A percentile compares a stretch with the other conserved stretches of the same genome.
These are phyloP conservation scores for Nemotelus pantherinus DNA, from an alignment of 2,888 invertebrate species.

Conservation along the genomic window DNA sequence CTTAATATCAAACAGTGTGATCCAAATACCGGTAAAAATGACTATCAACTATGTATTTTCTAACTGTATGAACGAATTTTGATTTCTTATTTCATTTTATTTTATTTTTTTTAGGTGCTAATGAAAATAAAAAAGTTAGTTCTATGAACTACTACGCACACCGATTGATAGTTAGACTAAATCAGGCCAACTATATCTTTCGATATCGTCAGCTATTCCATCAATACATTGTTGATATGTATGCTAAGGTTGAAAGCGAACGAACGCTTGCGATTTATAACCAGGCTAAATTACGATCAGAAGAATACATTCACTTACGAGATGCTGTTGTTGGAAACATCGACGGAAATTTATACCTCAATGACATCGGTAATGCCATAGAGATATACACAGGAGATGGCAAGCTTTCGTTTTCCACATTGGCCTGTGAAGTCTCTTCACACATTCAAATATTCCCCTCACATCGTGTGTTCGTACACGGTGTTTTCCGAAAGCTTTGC, in stretches of 20 bases:
- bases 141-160: constrained; percentile 48
- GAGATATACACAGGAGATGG: no score
- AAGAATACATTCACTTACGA: constrained; percentile 9
- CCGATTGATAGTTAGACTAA: constrained; percentile 50
- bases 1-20: constrained; percentile 47
- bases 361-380: constrained; percentile 35
- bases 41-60: neutral
- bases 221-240: constrained; percentile 5
- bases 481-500: no score
- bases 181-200: neutral
- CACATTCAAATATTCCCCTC: no score
- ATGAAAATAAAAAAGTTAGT: constrained; percentile 47
- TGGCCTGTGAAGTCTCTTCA: no score
- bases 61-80: neutral
- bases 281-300: neutral
- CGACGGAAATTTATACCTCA: neutral
- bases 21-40: constrained; percentile 12
- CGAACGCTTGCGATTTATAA: constrained; percentile 11
- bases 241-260: neutral
- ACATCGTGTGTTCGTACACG: no score
- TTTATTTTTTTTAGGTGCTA: constrained; percentile 46
- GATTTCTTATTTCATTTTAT: constrained; percentile 39
- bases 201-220: neutral
- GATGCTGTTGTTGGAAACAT: neutral
- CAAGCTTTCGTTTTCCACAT: no score